Evolutionary conservation across 2,113 vertebrate species (phyloP).

Genomic region (Struthidea cinerea): DNA sequence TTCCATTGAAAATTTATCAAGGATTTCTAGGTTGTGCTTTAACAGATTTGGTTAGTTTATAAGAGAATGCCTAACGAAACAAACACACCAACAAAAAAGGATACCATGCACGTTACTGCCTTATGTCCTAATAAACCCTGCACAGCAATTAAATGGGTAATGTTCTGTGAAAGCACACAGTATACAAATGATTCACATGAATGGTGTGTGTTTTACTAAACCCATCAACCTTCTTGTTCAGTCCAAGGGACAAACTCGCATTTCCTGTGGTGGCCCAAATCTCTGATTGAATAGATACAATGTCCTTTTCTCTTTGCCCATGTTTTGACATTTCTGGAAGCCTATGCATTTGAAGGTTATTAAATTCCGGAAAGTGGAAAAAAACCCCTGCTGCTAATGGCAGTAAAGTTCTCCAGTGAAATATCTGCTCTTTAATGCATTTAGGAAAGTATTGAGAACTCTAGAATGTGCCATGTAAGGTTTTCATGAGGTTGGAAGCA

Average conservation of each 20-base stretch:
- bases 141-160: background rate
- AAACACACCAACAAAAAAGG: background rate
- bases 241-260: background rate
- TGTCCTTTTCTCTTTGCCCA: background rate
- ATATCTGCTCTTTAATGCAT: background rate
- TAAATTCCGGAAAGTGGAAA: background rate
- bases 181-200: slow-evolving; percentile 3
- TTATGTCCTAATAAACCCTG: background rate
- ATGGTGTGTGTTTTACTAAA: background rate
- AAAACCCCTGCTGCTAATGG: background rate
- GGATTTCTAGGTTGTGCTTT: background rate
- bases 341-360: background rate
- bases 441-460: background rate
- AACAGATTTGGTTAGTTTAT: background rate
- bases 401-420: background rate
- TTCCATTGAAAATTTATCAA: background rate
- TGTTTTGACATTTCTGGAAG: slow-evolving; percentile 11
- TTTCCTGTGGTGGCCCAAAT: background rate
- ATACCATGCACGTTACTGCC: background rate
- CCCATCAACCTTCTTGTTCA: slow-evolving; percentile 4
- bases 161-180: slow-evolving; percentile 27
- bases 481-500: background rate
- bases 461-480: background rate
- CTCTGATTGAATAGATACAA: background rate
- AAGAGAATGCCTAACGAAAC: background rate